Percentiles rank a stretch among this genome's conserved stretches.
phyloP scores from a whole-genome alignment of 1,140 invertebrate species.

The Phthorimaea operculella region DNA sequence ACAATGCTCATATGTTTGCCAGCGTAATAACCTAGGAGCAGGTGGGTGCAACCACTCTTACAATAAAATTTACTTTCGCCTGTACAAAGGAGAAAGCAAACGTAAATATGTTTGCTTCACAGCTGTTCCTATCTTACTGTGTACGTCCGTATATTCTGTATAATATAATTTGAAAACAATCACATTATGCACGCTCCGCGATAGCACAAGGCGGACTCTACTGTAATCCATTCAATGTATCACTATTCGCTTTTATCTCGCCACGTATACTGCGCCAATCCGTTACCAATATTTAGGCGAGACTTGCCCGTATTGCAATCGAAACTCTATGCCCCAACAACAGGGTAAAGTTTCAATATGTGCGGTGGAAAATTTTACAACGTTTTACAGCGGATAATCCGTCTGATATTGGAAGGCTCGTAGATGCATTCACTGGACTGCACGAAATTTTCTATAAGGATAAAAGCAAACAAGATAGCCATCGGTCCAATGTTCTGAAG shows the following conservation, averaged over 20 bases:
- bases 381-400: slow-evolving; percentile 62
- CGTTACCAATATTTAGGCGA: slow-evolving; percentile 66
- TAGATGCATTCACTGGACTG: slow-evolving; percentile 62
- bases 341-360: slow-evolving; percentile 35
- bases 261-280: slow-evolving; percentile 52
- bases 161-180: slow-evolving; percentile 3
- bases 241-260: slow-evolving; percentile 59
- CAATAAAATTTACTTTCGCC: too few relatives aligned
- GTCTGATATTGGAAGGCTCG: slow-evolving; percentile 63
- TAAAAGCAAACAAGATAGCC: slow-evolving; percentile 67
- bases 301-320: slow-evolving; percentile 43
- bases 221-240: slow-evolving; percentile 62
- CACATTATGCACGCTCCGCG: slow-evolving; percentile 3
- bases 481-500: slow-evolving; percentile 28
- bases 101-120: background rate
- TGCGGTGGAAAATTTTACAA: slow-evolving; percentile 37
- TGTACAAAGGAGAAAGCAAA: background rate
- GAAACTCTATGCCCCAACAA: slow-evolving; percentile 25
- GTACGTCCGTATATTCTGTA: background rate
- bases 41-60: too few relatives aligned
- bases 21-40: too few relatives aligned
- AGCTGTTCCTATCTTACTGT: background rate
- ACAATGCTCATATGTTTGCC: too few relatives aligned
- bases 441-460: slow-evolving; percentile 68
- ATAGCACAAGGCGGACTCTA: slow-evolving; percentile 35